Base-by-base conservation (phyloP, 35 echinoderm and acorn worm species). In the Ophiothrix spiculata region DNA sequence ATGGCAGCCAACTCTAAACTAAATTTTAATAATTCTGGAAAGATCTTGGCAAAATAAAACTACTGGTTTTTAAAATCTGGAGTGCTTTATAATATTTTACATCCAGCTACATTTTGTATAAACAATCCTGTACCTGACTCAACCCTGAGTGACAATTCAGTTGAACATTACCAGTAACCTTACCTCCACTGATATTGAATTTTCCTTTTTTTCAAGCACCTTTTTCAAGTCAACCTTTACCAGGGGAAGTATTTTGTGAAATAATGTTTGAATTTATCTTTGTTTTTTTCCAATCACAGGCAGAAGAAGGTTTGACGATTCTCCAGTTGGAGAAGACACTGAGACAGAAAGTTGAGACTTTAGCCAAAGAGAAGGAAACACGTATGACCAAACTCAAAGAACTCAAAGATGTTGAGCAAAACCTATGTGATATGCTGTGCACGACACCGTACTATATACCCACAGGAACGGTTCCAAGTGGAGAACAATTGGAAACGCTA, bases 401-500 rank as follows among this genome's bases (percentile, higher is more conserved):
- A 32, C 80, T 99, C 38, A 88, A 99, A 75, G 81, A 92, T 33
- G 85, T 77, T 0, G 96, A 99, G 75, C 96, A 99, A 74, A 38
- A 81, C 3, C 83, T 99, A 23, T 99, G 96, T 37, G 96, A 99
- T 73, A 78, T 86, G 38, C 79, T 99, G 33, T 94, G 89, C 56
- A 94, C 90, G 40, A 99, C 96, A n/a, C 96, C 96, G 0, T 89
- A 94, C 83, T 99, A 99, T 82, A 93, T 99, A 32, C 89, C 96
- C 21, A 91, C 92, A 36, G 96, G 96, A 28, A 94, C 86, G 10
- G 86, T 99, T 37, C 92, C 96, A 32, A 89, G 85, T 37, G 35
- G 88, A 42, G 89, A 94, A 83, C 92, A 99, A 75, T 75, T 99
- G 31, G 76, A 80, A 54, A 84, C 82, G 6, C 82, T 99, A 11